These are phyloP conservation scores for Solea senegalensis DNA, from an alignment of 2,113 vertebrate genomes.

Conservation along the genomic window DNA sequence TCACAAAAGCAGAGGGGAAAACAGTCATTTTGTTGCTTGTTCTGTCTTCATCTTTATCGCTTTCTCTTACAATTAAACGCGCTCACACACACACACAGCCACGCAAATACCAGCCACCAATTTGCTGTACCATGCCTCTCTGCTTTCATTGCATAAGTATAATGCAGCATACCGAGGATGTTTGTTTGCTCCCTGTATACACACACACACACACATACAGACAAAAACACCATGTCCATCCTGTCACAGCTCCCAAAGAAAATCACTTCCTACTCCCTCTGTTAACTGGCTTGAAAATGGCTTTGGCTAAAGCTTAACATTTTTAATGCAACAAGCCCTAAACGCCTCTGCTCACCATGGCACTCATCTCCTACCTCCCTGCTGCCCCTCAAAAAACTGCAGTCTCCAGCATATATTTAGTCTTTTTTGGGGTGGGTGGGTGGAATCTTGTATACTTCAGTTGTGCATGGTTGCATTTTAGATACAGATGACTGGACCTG, in stretches of 20 bases:
- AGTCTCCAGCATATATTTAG: slow-evolving; percentile 57
- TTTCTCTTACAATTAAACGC: too few species aligned
- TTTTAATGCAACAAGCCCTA: slow-evolving; percentile 64
- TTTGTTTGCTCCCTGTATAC: slow-evolving; percentile 48
- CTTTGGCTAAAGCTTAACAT: slow-evolving; percentile 76
- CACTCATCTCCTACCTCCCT: slow-evolving; percentile 1
- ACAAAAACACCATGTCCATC: slow-evolving; percentile 42
- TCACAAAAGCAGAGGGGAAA: too few species aligned
- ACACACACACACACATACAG: not conserved
- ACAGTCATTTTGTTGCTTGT: too few species aligned
- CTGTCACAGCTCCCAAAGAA: slow-evolving; percentile 57
- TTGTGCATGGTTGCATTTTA: slow-evolving; percentile 65
- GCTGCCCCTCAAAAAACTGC: slow-evolving; percentile 55
- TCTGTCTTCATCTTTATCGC: too few species aligned
- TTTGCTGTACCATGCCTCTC: slow-evolving; percentile 43
- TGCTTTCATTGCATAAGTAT: slow-evolving; percentile 49
- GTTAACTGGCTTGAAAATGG: slow-evolving; percentile 72
- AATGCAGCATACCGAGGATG: slow-evolving; percentile 42
- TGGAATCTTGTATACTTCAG: slow-evolving; percentile 65
- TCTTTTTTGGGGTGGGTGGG: not conserved
- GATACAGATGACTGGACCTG: slow-evolving; percentile 73
- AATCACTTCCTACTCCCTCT: slow-evolving; percentile 63
- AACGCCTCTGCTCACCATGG: not conserved
- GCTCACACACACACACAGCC: not conserved
- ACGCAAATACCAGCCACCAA: slow-evolving; percentile 21